Conservation (phyloP, 2,888 invertebrate species). For the Ophonus ardosiacus region DNA sequence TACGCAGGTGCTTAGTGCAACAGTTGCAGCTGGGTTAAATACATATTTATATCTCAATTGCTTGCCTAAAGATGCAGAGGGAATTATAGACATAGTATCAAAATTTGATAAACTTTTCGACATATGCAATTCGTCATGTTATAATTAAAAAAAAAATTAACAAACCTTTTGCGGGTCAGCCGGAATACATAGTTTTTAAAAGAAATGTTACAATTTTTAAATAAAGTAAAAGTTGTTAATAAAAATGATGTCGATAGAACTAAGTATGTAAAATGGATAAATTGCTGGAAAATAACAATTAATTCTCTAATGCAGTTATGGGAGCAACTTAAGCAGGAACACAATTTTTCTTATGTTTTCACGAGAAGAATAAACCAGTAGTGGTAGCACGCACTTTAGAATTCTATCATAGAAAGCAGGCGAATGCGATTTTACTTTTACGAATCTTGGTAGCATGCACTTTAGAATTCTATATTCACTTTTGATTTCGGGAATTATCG, state of each 20-base stretch:
- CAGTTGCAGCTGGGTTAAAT: constrained; percentile 67
- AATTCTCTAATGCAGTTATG: constrained; percentile 66
- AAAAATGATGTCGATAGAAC: constrained; percentile 65
- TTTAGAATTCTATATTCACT: no score
- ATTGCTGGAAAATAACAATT: constrained; percentile 66
- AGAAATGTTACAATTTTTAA: no score
- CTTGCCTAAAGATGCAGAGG: constrained; percentile 63
- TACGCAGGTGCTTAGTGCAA: no score
- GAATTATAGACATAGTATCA: no score
- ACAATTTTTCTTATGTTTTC: not conserved
- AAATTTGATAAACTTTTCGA: constrained; percentile 68
- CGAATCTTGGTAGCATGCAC: no score
- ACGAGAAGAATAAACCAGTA: constrained; percentile 31
- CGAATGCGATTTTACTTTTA: no score
- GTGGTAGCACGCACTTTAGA: no score
- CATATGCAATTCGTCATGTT: constrained; percentile 65
- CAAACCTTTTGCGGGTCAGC: constrained; percentile 57
- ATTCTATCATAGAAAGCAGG: no score
- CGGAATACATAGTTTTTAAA: constrained; percentile 65
- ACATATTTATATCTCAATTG: constrained; percentile 64
- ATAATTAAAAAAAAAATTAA: constrained; percentile 50
- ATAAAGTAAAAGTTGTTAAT: constrained; percentile 63
- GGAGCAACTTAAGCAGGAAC: constrained; percentile 60
- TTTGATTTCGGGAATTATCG: no score
- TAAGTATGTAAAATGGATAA: constrained; percentile 63